phyloP scores from a whole-genome alignment of 2,888 invertebrate species.

The Rugalucina vietnamica region DNA sequence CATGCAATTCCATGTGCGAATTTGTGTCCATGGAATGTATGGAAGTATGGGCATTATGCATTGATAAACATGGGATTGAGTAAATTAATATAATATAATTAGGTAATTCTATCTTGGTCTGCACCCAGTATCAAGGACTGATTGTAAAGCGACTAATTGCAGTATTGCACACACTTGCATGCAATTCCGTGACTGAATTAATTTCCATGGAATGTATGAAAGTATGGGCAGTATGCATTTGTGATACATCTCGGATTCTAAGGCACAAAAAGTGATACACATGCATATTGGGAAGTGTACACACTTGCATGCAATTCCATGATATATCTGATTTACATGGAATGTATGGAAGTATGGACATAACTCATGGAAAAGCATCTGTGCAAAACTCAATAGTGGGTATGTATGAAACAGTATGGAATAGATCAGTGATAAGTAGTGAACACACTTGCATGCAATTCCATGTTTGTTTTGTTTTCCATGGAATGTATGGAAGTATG shows the following conservation, averaged over 20 bases:
- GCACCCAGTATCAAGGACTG: no score
- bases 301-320: slow-evolving; percentile 64
- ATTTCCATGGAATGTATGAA: background rate
- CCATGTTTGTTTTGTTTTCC: slow-evolving; percentile 26
- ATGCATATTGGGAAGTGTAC: slow-evolving; percentile 25
- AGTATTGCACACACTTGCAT: slow-evolving; percentile 14
- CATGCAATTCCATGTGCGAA: background rate
- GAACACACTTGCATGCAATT: slow-evolving; percentile 65
- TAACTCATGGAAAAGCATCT: no score
- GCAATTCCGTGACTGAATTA: slow-evolving; percentile 7
- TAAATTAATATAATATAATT: no score
- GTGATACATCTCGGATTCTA: no score
- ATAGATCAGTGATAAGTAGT: background rate
- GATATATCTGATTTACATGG: slow-evolving; percentile 42
- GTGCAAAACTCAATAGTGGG: no score
- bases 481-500: slow-evolving; percentile 64
- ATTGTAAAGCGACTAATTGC: no score
- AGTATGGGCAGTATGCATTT: background rate
- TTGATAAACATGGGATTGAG: no score
- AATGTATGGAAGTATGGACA: slow-evolving; percentile 58
- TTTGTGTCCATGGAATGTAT: background rate
- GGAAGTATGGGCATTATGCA: background rate
- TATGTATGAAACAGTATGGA: no score
- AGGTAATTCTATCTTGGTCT: no score
- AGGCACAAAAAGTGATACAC: background rate